These are phyloP conservation scores for Pyralis farinalis DNA, from an alignment of 2,888 invertebrate genomes.

Conservation along the genomic window DNA sequence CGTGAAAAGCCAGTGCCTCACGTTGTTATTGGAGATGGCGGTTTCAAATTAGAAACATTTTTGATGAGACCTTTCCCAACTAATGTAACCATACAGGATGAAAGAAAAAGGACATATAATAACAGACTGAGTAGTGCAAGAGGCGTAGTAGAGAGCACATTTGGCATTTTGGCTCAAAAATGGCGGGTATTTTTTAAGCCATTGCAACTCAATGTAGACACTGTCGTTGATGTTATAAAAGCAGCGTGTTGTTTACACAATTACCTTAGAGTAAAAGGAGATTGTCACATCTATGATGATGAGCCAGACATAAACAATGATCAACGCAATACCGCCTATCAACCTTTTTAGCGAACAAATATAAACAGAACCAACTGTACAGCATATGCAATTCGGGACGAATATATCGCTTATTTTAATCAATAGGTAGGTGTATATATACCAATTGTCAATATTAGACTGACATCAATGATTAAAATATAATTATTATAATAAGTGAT, in stretches of 20 bases:
- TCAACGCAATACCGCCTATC: too few species aligned
- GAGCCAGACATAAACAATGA: too few species aligned
- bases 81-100: background rate
- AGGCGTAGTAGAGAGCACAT: constrained; percentile 10
- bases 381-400: background rate
- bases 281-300: too few species aligned
- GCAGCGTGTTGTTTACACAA: too few species aligned
- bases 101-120: constrained; percentile 13
- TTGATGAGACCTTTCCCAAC: constrained; percentile 13
- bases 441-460: too few species aligned
- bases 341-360: too few species aligned
- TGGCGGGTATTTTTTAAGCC: constrained; percentile 9
- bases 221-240: background rate
- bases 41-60: constrained; percentile 18
- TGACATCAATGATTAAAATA: too few species aligned
- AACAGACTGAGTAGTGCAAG: constrained; percentile 12
- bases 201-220: constrained; percentile 10
- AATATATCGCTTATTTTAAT: too few species aligned
- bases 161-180: constrained; percentile 12
- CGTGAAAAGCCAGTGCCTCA: constrained; percentile 24
- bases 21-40: constrained; percentile 28
- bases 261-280: too few species aligned
- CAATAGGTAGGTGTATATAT: too few species aligned
- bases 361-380: too few species aligned
- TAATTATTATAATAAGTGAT: too few species aligned